Base-by-base conservation (phyloP, 2,888 invertebrate species). In the Halictus quadricinctus region DNA sequence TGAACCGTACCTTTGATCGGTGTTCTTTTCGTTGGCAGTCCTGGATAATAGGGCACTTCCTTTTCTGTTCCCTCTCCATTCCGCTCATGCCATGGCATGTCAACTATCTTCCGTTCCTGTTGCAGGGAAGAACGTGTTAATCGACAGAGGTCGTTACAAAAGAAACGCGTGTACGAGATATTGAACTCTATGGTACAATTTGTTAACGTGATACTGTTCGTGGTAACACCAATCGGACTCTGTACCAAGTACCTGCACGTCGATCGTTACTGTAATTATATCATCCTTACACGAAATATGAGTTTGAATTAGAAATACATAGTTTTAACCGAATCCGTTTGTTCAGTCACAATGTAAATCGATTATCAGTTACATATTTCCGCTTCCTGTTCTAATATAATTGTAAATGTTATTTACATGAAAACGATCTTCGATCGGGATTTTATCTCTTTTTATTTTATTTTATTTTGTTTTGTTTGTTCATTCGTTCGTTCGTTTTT, bases 21-120 rank as follows among this genome's bases (percentile, higher is more conserved):
- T 12, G 97, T 96, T 88, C 98, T 96, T 95, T 97, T 97, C 76
- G 96, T 96, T 41, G 97, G 96, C 13, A 97, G 97, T 81, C 96
- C 96, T 21, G 97, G 96, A 93, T 96, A 96, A 92, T 95, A 96
- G 70, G 97, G 96, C 94, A 97, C 96, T 88, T 97, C 97, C 89
- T 96, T 96, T 93, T 96, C 95, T 88, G 95, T 93, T 50, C 95
- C 95, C 60, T 96, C 95, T 78, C 95, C 92, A 75, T 95, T 95
- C 90, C 95, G 94, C 90, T 96, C 96, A 95, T 97, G 97, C 97
- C 97, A 97, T 3, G 97, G 97, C 85, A 97, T 97, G 93, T 97
- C 97, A 94, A 95, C 95, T 89, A 96, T 95, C 90, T 96, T 96
- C 88, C 95, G 95, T 91, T 96, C 96, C 95, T 96, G 94, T 77